Evolutionary conservation across 2,113 vertebrate species (phyloP).

Genomic region (Mus pahari): DNA sequence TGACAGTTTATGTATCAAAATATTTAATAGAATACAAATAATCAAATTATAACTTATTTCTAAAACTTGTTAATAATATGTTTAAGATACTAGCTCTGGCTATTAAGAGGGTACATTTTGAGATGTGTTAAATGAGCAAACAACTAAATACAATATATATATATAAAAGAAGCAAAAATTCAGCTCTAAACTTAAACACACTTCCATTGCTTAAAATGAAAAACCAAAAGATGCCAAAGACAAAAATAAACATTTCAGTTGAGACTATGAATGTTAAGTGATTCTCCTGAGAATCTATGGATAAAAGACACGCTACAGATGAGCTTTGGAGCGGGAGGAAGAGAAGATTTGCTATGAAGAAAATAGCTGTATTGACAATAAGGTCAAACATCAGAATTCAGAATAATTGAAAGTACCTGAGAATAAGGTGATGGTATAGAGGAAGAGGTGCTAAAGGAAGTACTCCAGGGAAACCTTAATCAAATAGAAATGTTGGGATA

Average conservation of each 20-base stretch:
- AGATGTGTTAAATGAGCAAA: background rate
- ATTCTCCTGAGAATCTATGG: background rate
- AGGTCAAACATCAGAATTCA: background rate
- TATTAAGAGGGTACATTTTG: background rate
- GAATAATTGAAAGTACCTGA: background rate
- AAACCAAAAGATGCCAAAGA: background rate
- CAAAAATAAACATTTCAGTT: background rate
- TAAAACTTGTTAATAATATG: conserved; percentile 10
- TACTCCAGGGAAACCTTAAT: background rate
- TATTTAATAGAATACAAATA: background rate
- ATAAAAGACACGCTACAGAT: background rate
- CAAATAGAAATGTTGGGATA: background rate
- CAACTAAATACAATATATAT: background rate
- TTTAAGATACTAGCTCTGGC: background rate
- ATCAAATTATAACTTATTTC: conserved; percentile 29
- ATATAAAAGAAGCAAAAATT: background rate
- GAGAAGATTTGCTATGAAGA: conserved; percentile 19
- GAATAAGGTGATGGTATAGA: background rate
- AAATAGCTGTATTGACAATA: background rate
- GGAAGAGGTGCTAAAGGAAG: background rate
- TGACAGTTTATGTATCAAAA: background rate
- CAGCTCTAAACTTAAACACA: background rate
- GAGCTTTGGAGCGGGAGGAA: background rate
- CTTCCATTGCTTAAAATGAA: conserved; percentile 8
- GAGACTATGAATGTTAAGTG: background rate